These are phyloP conservation scores for Mesocentrotus franciscanus DNA, from an alignment of 53 echinoderm and acorn worm species.

Conservation along the genomic window DNA sequence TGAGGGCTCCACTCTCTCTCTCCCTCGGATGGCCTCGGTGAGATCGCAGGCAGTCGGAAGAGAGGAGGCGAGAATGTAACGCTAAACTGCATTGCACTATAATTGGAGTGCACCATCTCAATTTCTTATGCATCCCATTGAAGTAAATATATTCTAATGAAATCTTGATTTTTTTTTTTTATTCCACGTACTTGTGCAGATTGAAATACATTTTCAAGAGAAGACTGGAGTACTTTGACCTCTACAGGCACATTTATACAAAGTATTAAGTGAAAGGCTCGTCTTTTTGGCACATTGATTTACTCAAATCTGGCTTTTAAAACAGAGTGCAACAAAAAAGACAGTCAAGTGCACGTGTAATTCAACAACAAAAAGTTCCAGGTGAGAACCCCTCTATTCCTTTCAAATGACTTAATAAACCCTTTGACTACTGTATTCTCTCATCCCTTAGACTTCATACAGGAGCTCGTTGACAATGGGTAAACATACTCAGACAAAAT, in stretches of 20 bases:
- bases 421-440: too few relatives aligned
- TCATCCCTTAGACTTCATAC: too few relatives aligned
- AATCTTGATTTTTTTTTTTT: neutral
- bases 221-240: neutral
- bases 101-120: neutral
- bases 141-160: neutral
- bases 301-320: too few relatives aligned
- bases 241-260: neutral
- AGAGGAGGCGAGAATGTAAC: neutral
- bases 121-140: neutral
- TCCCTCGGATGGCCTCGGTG: neutral
- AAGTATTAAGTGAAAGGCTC: neutral
- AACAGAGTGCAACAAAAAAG: too few relatives aligned
- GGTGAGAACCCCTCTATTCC: too few relatives aligned
- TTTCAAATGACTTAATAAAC: too few relatives aligned
- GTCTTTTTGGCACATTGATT: too few relatives aligned
- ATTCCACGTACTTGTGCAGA: neutral
- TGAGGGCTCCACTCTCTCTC: neutral
- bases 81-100: neutral
- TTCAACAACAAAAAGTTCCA: too few relatives aligned
- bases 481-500: too few relatives aligned
- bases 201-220: constrained; percentile 8
- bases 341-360: too few relatives aligned
- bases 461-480: too few relatives aligned
- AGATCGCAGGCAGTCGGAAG: neutral